Conservation (phyloP, 2,888 invertebrate species). For the Willowsia nigromaculata region DNA sequence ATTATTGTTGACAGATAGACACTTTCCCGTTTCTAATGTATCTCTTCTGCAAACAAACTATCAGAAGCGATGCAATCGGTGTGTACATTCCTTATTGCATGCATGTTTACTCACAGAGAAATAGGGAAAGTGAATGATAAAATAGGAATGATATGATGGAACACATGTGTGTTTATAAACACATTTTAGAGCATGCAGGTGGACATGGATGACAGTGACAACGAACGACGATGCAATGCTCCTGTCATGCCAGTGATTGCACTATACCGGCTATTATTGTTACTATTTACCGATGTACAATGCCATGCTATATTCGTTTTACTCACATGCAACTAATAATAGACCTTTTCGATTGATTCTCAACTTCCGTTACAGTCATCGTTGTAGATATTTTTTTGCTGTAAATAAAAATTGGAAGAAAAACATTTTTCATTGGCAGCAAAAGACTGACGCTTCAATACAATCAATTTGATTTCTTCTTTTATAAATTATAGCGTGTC, state of each 20-base stretch:
- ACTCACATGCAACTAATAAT: not conserved
- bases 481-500: constrained; percentile 46
- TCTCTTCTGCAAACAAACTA: constrained; percentile 20
- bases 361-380: not conserved
- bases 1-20: constrained; percentile 54
- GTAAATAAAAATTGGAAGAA: constrained; percentile 19
- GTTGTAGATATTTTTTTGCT: not conserved
- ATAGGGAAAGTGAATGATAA: not conserved
- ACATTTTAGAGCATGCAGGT: constrained; percentile 33
- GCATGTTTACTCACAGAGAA: not conserved
- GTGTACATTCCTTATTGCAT: not conserved
- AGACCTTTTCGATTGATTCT: not conserved
- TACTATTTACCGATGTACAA: not conserved
- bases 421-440: constrained; percentile 18
- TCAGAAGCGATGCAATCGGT: constrained; percentile 3
- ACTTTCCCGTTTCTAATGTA: not conserved
- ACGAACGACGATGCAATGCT: constrained; percentile 15
- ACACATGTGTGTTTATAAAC: constrained; percentile 11
- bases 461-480: constrained; percentile 31
- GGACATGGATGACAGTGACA: constrained; percentile 19
- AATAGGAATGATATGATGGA: constrained; percentile 2
- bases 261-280: not conserved
- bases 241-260: not conserved
- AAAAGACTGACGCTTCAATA: not conserved
- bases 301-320: not conserved